phyloP scores from a whole-genome alignment of 2,113 vertebrate genomes.

The Dasyurus viverrinus region DNA sequence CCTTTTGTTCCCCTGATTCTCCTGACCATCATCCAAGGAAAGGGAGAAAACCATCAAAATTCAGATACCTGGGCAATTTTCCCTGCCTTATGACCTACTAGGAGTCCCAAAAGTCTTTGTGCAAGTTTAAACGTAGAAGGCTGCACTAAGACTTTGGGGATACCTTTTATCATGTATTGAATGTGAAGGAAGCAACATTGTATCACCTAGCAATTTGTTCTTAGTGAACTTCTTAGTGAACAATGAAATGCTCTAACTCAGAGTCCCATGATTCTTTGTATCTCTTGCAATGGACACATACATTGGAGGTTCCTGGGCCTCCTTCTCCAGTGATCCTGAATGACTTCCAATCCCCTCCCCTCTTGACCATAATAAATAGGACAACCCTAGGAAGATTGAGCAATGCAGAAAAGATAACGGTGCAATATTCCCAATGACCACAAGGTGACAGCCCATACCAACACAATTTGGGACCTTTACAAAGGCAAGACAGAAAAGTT shows the following conservation, averaged over 20 bases:
- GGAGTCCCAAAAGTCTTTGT: background rate
- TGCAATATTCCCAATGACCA: background rate
- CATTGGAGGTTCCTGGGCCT: background rate
- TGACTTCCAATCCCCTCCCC: background rate
- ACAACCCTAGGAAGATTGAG: background rate
- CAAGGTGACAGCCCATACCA: background rate
- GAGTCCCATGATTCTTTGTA: background rate
- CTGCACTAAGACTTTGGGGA: background rate
- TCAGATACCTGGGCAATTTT: background rate
- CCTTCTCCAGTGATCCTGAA: background rate
- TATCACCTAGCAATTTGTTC: background rate
- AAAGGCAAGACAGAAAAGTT: background rate
- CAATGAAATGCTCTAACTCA: background rate
- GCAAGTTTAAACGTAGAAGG: background rate
- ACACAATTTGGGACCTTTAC: background rate
- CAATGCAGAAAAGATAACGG: background rate
- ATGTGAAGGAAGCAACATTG: background rate
- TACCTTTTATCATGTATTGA: background rate
- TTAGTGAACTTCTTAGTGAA: background rate
- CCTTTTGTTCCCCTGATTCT: background rate
- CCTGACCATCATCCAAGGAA: background rate
- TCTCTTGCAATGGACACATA: background rate
- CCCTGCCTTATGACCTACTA: background rate
- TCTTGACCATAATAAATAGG: background rate
- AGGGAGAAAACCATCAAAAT: background rate